phyloP scores from a whole-genome alignment of 2,797 vertebrate genomes.

The Gastrophryne carolinensis region DNA sequence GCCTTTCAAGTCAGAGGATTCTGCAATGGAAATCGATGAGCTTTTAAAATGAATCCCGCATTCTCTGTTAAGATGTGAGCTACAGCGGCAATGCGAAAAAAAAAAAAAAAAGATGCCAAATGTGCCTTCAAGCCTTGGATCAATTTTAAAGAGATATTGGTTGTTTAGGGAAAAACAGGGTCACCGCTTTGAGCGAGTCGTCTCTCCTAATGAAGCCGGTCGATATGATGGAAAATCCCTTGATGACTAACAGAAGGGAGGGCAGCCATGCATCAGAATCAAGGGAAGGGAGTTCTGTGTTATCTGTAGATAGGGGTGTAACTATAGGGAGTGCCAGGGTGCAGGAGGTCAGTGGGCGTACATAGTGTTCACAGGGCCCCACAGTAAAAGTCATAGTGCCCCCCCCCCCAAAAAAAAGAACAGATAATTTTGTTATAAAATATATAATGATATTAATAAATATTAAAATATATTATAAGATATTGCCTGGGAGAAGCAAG shows the following conservation, averaged over 20 bases:
- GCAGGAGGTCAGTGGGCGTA: too few species aligned
- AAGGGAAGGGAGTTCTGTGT: too few species aligned
- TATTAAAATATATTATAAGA: too few species aligned
- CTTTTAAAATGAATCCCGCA: not conserved
- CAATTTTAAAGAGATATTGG: not conserved
- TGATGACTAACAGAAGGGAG: not conserved
- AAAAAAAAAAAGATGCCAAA: not conserved
- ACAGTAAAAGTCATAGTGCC: too few species aligned
- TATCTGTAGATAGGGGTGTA: too few species aligned
- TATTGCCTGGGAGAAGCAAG: too few species aligned
- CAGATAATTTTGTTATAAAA: too few species aligned
- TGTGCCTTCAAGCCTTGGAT: not conserved
- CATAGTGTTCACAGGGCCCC: too few species aligned
- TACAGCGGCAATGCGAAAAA: not conserved
- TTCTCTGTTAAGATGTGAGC: not conserved
- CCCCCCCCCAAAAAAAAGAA: too few species aligned
- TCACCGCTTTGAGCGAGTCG: not conserved
- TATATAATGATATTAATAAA: too few species aligned
- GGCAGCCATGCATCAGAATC: too few species aligned
- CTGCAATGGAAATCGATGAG: conserved; percentile 6
- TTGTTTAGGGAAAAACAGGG: not conserved
- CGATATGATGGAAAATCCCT: not conserved
- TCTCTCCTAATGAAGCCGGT: not conserved
- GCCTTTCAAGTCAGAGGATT: not conserved
- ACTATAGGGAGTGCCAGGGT: too few species aligned